Percentiles rank a stretch among this genome's conserved stretches.
phyloP scores from a whole-genome alignment of 2,797 vertebrate genomes.

The Protosalanx chinensis region DNA sequence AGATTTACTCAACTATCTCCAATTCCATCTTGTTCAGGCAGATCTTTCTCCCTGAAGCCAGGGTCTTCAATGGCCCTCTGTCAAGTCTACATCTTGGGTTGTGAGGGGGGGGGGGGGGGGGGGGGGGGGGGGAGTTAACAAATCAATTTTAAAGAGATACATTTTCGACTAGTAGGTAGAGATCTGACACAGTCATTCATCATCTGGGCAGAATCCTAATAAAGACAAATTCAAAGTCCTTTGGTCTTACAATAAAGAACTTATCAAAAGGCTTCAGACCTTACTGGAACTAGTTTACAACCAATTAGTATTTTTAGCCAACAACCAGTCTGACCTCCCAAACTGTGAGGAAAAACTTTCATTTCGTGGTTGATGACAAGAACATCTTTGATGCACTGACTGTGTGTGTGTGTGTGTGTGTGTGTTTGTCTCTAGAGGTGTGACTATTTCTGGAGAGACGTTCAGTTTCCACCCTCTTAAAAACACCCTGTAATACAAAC shows the following conservation, averaged over 20 bases:
- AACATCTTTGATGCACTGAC: neutral
- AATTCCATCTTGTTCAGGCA: slow-evolving; percentile 9
- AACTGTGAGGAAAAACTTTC: neutral
- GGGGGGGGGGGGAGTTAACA: too few species aligned
- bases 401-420: neutral
- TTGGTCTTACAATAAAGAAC: slow-evolving; percentile 56
- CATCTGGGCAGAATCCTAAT: slow-evolving; percentile 80
- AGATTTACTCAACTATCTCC: slow-evolving; percentile 8
- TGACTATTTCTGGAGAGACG: too few species aligned
- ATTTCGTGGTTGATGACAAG: neutral
- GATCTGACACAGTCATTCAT: slow-evolving; percentile 73
- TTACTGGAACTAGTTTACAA: slow-evolving; percentile 33
- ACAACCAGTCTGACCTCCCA: neutral
- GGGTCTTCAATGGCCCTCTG: slow-evolving; percentile 22
- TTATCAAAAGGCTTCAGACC: slow-evolving; percentile 64
- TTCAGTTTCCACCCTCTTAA: too few species aligned
- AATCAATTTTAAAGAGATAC: slow-evolving; percentile 81
- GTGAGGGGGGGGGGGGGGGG: too few species aligned
- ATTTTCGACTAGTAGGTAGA: slow-evolving; percentile 74
- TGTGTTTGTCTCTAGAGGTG: neutral
- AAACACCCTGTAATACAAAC: too few species aligned
- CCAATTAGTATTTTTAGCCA: slow-evolving; percentile 59
- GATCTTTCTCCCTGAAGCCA: slow-evolving; percentile 13
- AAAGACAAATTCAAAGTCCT: slow-evolving; percentile 74
- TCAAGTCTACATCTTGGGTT: slow-evolving; percentile 49